Evolutionary conservation across 1,140 invertebrate genomes (phyloP).

Genomic region (Drosophila sproati): DNA sequence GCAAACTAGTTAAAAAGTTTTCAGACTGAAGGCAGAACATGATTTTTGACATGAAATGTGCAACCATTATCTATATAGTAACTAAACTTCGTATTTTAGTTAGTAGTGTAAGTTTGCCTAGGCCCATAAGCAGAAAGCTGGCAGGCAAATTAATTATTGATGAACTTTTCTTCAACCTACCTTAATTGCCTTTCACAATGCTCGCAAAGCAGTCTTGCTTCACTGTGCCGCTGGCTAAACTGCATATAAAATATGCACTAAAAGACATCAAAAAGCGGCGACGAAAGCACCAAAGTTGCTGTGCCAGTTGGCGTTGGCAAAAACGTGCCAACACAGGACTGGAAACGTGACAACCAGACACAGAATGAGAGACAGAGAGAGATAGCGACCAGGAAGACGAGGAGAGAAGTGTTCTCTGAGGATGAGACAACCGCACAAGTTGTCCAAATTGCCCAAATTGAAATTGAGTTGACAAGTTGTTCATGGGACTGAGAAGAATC

Average conservation of each 20-base stretch:
- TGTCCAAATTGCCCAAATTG: constrained; percentile 82
- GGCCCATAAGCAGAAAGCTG: constrained; percentile 2
- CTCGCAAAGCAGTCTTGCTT: constrained; percentile 3
- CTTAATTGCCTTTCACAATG: constrained; percentile 1
- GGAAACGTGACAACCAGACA: constrained; percentile 65
- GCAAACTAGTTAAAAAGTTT: constrained; percentile 29
- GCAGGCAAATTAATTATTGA: constrained; percentile 6
- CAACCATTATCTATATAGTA: background rate
- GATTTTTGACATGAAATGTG: background rate
- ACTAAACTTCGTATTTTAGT: background rate
- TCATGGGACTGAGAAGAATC: constrained; percentile 33
- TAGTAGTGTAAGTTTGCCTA: background rate
- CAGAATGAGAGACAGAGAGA: constrained; percentile 1
- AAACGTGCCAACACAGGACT: constrained; percentile 75
- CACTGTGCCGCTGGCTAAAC: constrained; percentile 75
- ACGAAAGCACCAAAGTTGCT: constrained; percentile 72
- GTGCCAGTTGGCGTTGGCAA: constrained; percentile 52
- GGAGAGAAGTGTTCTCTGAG: constrained; percentile 37
- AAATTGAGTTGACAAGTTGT: constrained; percentile 83
- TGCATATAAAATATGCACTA: constrained; percentile 80
- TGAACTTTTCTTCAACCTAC: constrained; percentile 21
- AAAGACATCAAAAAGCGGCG: constrained; percentile 76
- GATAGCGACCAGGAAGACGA: background rate
- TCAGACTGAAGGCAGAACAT: background rate
- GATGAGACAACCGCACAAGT: constrained; percentile 70